phyloP scores from a whole-genome alignment of 2,888 invertebrate species.

The Micoletzkya japonica region DNA sequence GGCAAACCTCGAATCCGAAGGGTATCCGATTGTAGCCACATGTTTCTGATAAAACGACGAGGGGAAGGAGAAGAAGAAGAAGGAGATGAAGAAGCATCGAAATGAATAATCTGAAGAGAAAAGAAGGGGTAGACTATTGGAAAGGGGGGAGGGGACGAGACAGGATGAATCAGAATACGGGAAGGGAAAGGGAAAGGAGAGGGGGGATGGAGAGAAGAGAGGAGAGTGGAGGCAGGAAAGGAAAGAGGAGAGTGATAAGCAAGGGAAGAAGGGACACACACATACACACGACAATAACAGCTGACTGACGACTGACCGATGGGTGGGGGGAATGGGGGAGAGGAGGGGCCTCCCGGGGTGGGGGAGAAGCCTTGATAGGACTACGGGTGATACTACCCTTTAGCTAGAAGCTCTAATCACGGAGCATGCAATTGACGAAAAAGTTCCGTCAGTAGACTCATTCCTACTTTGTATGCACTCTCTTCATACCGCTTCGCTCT shows the following conservation, averaged over 20 bases:
- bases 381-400: too few species aligned
- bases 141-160: background rate
- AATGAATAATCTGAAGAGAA: slow-evolving; percentile 9
- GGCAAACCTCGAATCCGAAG: slow-evolving; percentile 17
- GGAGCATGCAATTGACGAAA: too few species aligned
- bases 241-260: background rate
- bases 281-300: too few species aligned
- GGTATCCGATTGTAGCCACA: slow-evolving; percentile 15
- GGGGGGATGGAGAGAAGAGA: background rate
- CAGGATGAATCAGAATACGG: slow-evolving; percentile 2
- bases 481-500: too few species aligned
- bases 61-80: background rate
- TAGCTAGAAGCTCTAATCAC: too few species aligned
- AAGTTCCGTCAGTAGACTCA: too few species aligned
- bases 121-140: background rate
- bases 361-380: too few species aligned
- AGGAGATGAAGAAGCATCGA: background rate
- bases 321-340: too few species aligned
- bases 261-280: too few species aligned
- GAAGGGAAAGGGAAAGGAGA: background rate
- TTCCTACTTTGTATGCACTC: too few species aligned
- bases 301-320: too few species aligned
- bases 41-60: background rate
- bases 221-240: background rate
- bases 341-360: too few species aligned